A percentile compares a stretch with the other conserved stretches of the same genome.
These are phyloP conservation scores for Pitta sordida DNA, from an alignment of 2,113 vertebrate genomes.

Conservation along the genomic window DNA sequence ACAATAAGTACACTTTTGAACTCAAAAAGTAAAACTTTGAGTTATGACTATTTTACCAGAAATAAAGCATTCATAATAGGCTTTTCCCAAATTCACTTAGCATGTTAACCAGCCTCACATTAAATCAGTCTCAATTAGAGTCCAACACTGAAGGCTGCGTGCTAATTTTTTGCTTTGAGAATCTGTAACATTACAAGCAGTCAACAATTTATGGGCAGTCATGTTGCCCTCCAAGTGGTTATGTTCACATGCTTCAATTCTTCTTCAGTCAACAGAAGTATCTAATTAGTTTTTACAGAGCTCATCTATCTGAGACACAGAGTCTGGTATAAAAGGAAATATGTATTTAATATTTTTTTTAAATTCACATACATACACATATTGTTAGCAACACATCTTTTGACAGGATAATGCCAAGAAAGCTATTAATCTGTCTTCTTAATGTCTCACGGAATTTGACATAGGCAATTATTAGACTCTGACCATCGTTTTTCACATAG, in stretches of 20 bases:
- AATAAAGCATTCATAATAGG: neutral
- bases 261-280: neutral
- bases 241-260: neutral
- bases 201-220: neutral
- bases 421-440: neutral
- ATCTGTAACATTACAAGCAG: neutral
- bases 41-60: neutral
- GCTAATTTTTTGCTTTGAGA: neutral
- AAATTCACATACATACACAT: neutral
- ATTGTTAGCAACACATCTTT: neutral
- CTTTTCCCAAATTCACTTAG: neutral
- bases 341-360: neutral
- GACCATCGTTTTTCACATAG: rapidly evolving
- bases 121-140: neutral
- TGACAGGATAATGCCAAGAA: neutral
- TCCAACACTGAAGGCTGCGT: neutral
- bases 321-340: neutral
- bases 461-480: neutral
- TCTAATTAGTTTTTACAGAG: neutral
- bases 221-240: neutral
- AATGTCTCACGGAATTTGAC: neutral
- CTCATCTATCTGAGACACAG: neutral
- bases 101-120: neutral
- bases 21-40: neutral
- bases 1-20: neutral